Percentiles rank a stretch among this genome's conserved stretches.
Evolutionary conservation across 2,888 invertebrate genomes (phyloP).

Genomic region (Tetropium fuscum): DNA sequence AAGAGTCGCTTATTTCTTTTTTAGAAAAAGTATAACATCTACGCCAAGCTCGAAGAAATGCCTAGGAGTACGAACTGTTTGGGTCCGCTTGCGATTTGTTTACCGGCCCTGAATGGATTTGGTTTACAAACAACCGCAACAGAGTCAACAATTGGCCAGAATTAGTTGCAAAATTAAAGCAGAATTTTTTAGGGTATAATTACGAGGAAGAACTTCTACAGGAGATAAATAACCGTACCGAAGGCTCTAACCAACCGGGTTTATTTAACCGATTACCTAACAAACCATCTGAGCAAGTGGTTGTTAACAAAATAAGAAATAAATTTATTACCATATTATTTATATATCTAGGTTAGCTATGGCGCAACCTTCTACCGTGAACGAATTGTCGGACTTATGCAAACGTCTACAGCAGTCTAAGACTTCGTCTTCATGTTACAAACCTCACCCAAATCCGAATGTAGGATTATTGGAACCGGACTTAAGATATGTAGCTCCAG

Average conservation of each 20-base stretch:
- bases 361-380: constrained; percentile 1
- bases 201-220: constrained; percentile 18
- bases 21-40: neutral
- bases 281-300: constrained; percentile 1
- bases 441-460: constrained; percentile 4
- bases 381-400: constrained; percentile 13
- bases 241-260: constrained; percentile 18
- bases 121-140: constrained; percentile 20
- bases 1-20: neutral
- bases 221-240: constrained; percentile 21
- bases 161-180: constrained; percentile 14
- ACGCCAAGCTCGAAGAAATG: neutral
- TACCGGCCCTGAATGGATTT: constrained; percentile 20
- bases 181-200: constrained; percentile 22
- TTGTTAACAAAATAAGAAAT: constrained; percentile 12
- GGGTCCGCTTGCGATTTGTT: constrained; percentile 23
- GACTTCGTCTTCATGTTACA: neutral
- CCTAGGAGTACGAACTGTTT: neutral
- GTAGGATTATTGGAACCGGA: constrained; percentile 21
- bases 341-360: constrained; percentile 11
- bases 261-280: constrained; percentile 11
- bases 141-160: constrained; percentile 17
- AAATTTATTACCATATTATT: constrained; percentile 24
- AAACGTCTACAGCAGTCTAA: constrained; percentile 14
- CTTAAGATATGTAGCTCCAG: constrained; percentile 6